phyloP scores from a whole-genome alignment of 2,113 vertebrate genomes.

The Vulpes lagopus region DNA sequence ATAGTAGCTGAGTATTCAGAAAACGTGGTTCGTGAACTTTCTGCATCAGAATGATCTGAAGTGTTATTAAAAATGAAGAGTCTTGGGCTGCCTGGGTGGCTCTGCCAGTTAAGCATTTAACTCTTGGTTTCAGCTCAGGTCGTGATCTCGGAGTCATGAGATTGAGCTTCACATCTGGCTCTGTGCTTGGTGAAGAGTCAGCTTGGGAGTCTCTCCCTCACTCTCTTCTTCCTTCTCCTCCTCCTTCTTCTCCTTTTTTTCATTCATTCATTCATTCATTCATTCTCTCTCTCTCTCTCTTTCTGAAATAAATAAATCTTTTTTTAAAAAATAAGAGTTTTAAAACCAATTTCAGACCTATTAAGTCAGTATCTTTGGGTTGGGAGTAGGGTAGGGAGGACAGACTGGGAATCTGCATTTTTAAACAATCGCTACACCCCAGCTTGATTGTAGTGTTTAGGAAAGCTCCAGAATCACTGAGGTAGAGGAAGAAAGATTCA shows the following conservation, averaged over 20 bases:
- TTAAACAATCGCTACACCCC: neutral
- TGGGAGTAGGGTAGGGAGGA: neutral
- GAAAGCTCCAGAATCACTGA: neutral
- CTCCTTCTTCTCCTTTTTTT: too few relatives aligned
- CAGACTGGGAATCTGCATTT: neutral
- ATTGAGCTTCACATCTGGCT: neutral
- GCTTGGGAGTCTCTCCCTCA: neutral
- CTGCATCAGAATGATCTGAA: neutral
- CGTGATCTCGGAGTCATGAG: neutral
- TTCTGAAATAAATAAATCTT: neutral
- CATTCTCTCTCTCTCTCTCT: neutral
- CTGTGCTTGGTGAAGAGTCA: neutral
- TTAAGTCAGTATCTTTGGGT: neutral
- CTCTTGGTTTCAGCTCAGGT: neutral
- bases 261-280: too few relatives aligned
- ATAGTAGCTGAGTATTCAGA: neutral
- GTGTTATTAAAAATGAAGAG: neutral
- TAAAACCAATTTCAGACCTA: neutral
- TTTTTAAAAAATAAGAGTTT: neutral
- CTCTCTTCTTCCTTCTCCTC: neutral
- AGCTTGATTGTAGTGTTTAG: neutral
- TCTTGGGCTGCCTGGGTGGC: neutral
- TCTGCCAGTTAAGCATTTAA: neutral
- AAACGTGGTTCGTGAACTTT: neutral
- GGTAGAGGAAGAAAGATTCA: neutral